These are phyloP conservation scores for Drosophila kikkawai DNA, from an alignment of 1,140 invertebrate genomes.

Conservation along the genomic window DNA sequence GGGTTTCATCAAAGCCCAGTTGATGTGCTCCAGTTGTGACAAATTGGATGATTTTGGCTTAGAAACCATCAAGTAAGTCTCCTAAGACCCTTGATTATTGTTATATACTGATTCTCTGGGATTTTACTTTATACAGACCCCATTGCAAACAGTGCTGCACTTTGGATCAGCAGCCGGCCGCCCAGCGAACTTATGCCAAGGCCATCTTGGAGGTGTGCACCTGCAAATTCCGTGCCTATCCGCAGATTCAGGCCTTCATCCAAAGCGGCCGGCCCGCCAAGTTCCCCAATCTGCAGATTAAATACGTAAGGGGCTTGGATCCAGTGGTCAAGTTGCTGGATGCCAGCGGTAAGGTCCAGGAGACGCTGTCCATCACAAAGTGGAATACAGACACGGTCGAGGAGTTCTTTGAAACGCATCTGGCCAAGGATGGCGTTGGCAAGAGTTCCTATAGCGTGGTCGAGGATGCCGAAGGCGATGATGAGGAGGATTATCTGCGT, in stretches of 20 bases:
- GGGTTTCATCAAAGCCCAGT: slow-evolving; percentile 94
- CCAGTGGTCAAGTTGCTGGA: slow-evolving; percentile 96
- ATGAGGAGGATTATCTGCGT: slow-evolving; percentile 67
- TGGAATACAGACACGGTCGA: slow-evolving; percentile 98
- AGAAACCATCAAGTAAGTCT: slow-evolving; percentile 87
- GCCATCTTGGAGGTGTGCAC: slow-evolving; percentile 96
- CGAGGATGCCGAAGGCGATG: slow-evolving; percentile 69
- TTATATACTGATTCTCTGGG: background rate
- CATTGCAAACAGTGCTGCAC: slow-evolving; percentile 92
- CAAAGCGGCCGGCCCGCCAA: slow-evolving; percentile 94
- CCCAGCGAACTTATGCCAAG: slow-evolving; percentile 90
- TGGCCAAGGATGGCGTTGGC: slow-evolving; percentile 85
- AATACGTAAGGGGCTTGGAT: slow-evolving; percentile 95
- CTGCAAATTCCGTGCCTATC: slow-evolving; percentile 97
- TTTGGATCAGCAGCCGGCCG: slow-evolving; percentile 89
- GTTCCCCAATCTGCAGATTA: slow-evolving; percentile 95
- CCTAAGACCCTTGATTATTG: background rate
- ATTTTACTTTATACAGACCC: slow-evolving; percentile 85
- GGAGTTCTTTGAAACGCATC: slow-evolving; percentile 95
- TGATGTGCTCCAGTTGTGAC: slow-evolving; percentile 95
- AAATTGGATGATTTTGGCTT: slow-evolving; percentile 92
- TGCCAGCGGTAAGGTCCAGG: slow-evolving; percentile 91
- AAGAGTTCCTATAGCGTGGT: slow-evolving; percentile 77
- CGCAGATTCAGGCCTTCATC: slow-evolving; percentile 98
- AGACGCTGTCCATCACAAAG: slow-evolving; percentile 96